A percentile compares a stretch with the other conserved stretches of the same genome.
Conservation (phyloP, 2,888 invertebrate genomes). For the Drosophila rubida region DNA sequence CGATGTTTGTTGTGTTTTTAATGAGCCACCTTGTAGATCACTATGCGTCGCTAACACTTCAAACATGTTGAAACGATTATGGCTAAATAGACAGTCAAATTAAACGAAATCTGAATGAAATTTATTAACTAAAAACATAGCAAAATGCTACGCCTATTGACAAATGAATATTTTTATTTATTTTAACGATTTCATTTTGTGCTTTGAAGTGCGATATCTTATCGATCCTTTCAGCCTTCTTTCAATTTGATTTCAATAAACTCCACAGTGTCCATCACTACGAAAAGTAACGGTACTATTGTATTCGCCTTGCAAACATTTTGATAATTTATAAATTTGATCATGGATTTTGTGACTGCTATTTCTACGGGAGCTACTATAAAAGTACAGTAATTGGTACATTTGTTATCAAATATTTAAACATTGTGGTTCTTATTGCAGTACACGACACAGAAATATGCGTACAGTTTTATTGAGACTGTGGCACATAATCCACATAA, state of each 20-base stretch:
- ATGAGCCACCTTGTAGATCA: no score
- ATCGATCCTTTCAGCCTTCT: not conserved
- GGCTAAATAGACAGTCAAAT: no score
- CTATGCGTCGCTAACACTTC: no score
- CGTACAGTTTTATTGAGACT: slow-evolving; percentile 26
- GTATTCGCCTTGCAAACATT: not conserved
- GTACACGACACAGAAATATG: slow-evolving; percentile 33
- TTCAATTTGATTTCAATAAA: not conserved
- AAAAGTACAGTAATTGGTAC: slow-evolving; percentile 35
- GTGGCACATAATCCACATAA: slow-evolving; percentile 37
- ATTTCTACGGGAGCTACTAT: slow-evolving; percentile 48
- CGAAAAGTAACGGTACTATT: slow-evolving; percentile 27
- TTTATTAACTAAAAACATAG: no score
- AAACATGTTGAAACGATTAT: no score
- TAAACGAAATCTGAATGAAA: no score
- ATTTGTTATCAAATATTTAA: not conserved
- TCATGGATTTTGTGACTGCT: slow-evolving; percentile 54
- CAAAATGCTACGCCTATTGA: no score
- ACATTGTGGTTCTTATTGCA: slow-evolving; percentile 15
- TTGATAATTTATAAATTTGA: not conserved
- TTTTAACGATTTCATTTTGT: not conserved
- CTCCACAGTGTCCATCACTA: slow-evolving; percentile 8
- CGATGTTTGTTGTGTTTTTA: no score
- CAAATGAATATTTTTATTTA: no score
- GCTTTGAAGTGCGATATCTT: slow-evolving; percentile 4